Evolutionary conservation across 2,113 vertebrate genomes (phyloP), one percentile per base, ranked within the genome.

Genomic region (Seriola dumerili): DNA sequence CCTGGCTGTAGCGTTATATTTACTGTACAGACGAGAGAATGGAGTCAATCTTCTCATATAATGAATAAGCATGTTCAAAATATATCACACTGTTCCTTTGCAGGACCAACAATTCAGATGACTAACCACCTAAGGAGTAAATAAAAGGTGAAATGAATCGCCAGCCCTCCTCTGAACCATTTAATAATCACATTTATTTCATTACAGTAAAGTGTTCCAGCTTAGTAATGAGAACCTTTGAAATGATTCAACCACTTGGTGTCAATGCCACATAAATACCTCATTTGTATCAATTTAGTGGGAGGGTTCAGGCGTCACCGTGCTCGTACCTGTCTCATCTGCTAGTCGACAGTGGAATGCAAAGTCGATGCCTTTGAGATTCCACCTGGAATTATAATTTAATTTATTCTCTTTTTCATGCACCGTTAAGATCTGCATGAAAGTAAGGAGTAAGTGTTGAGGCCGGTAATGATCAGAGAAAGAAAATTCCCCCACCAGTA

Each of bases 271-370:
- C 64, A 80, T 88, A 87, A 85, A 85, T 82, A 84, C 46, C 84
- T 86, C 80, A 72, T 92, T 92, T 88, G 74, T 88, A 90, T 91
- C 83, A 72, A 87, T 91, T 89, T 84, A 84, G 76, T 69, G 73
- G 81, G 83, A 83, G 61, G 48, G 57, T 61, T 78, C 64, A 66
- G 57, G 52, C 63, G 7, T 84, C 67, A 50, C 54, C 1, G 66
- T 55, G 48, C 72, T 55, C 40, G 48, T 74, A 80, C 65, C 75
- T 82, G 83, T 81, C 81, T 84, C 74, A 63, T 89, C 77, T 78
- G 25, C 10, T 72, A 36, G 73, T 75, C 61, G 85, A 89, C 76
- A 44, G 55, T 66, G 32, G 73, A 88, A 85, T 85, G 72, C 85
- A 80, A 82, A 85, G 64, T 70, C 46, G 21, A 48, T 73, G 32